Evolutionary conservation across 2,888 invertebrate species (phyloP), one percentile per base, ranked within the genome.

Genomic region (Cremastinae sp.): DNA sequence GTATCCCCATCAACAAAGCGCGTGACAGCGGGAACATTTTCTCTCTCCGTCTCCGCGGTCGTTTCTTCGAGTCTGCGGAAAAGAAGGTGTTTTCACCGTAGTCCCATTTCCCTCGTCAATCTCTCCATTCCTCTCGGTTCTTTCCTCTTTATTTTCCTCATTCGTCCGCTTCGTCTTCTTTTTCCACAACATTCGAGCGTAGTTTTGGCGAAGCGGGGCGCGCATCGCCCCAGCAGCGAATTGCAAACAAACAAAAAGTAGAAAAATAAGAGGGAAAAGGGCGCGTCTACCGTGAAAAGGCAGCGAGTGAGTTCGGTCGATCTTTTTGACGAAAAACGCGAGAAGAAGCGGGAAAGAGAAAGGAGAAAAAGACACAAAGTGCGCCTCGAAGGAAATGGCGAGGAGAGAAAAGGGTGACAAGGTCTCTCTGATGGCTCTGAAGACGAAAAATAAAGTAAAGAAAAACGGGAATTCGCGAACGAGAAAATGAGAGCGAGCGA

Each of bases 31-130:
- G 61, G 58, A 70, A 68, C 62, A 58, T 37, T 22, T 47, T 18
- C 58, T n/a, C 39, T 14, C 64, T 10, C 18, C 16, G 35, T 35
- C 45, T 43, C 12, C 28, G 37, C 56, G 22, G 14, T 35, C 53
- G 39, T 14, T 55, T 69, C 7, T 28, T 35, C 49, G 22, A 37
- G 12, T 71, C 16, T n/a, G 37, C 10, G 18, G 9, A 43, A 47
- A 58, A 49, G 69, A 73, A 74, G 73, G 73, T 77, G 73, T 77
- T 77, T 77, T 74, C 73, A 74, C 73, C 69, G 73, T 73, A 70
- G 76, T 55, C 56, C 73, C 69, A 77, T 77, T 77, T 77, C 61
- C 65, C 69, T 73, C 72, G 72, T 76, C 76, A 76, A 73, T 76
- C 76, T 76, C 69, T 41, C 20, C 69, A 53, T 58, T 47, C 14